These are phyloP conservation scores for Ctena decussata DNA, from an alignment of 2,888 invertebrate species.

Conservation along the genomic window DNA sequence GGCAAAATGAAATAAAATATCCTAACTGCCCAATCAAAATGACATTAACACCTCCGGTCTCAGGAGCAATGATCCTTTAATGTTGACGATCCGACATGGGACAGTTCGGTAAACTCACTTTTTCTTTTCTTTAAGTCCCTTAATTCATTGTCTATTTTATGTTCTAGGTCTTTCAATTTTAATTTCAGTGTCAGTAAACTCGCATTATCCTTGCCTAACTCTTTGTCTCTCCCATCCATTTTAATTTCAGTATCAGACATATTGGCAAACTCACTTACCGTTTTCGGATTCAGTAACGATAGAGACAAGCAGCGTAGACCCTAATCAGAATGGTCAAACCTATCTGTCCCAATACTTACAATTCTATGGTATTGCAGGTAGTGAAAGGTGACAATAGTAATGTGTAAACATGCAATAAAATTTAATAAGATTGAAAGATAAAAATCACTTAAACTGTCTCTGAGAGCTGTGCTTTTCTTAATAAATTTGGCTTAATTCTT, in stretches of 20 bases:
- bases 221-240: no score
- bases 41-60: neutral
- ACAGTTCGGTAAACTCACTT: neutral
- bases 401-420: conserved; percentile 4
- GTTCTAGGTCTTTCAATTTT: neutral
- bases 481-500: neutral
- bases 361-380: no score
- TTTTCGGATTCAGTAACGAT: no score
- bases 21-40: neutral
- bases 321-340: no score
- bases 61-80: neutral
- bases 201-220: no score
- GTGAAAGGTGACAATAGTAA: neutral
- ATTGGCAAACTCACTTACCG: no score
- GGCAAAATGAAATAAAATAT: conserved; percentile 1
- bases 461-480: neutral
- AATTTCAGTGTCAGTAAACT: no score
- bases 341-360: no score
- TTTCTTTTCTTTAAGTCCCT: neutral
- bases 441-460: neutral
- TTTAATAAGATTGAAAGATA: neutral
- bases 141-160: neutral
- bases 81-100: neutral
- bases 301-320: no score
- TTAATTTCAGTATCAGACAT: no score